Conservation (phyloP, 2,113 vertebrate species). For the Gobiocypris rarus region DNA sequence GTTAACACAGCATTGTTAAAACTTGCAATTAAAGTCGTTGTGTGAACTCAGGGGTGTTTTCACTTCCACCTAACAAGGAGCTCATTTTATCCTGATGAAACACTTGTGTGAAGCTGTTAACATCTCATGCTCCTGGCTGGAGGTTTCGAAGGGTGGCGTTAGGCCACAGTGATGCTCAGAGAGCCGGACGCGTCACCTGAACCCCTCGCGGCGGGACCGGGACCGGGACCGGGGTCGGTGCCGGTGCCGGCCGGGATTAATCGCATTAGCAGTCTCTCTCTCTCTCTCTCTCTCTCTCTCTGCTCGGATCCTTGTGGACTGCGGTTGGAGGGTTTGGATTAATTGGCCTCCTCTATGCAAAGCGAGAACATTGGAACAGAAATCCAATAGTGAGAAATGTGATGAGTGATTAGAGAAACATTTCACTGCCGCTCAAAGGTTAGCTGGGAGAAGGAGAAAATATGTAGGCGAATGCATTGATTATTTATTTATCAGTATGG, state of each 20-base stretch:
- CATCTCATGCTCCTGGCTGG: slow-evolving; percentile 42
- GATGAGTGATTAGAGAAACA: slow-evolving; percentile 76
- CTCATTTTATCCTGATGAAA: background rate
- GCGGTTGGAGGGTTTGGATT: slow-evolving; percentile 71
- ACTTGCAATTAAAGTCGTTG: background rate
- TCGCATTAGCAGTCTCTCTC: too few relatives aligned
- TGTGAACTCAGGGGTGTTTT: slow-evolving; percentile 4
- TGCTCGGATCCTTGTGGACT: slow-evolving; percentile 66
- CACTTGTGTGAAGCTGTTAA: background rate
- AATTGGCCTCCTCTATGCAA: slow-evolving; percentile 77
- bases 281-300: too few relatives aligned
- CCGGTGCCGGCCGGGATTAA: too few relatives aligned
- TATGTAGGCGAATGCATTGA: slow-evolving; percentile 40
- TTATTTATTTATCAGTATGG: slow-evolving; percentile 15
- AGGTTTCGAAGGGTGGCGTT: slow-evolving; percentile 59
- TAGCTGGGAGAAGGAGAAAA: slow-evolving; percentile 52
- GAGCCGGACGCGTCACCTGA: slow-evolving; percentile 35
- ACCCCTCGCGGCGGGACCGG: slow-evolving; percentile 52
- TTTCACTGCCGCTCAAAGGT: slow-evolving; percentile 68
- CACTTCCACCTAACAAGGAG: background rate
- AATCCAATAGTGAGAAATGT: slow-evolving; percentile 71
- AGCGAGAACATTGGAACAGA: slow-evolving; percentile 68
- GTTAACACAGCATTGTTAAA: slow-evolving; percentile 2
- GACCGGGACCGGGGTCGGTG: slow-evolving; percentile 29
- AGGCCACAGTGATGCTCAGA: slow-evolving; percentile 51